These are phyloP conservation scores for Argyrosomus regius DNA, from an alignment of 2,797 vertebrate species.

Conservation along the genomic window DNA sequence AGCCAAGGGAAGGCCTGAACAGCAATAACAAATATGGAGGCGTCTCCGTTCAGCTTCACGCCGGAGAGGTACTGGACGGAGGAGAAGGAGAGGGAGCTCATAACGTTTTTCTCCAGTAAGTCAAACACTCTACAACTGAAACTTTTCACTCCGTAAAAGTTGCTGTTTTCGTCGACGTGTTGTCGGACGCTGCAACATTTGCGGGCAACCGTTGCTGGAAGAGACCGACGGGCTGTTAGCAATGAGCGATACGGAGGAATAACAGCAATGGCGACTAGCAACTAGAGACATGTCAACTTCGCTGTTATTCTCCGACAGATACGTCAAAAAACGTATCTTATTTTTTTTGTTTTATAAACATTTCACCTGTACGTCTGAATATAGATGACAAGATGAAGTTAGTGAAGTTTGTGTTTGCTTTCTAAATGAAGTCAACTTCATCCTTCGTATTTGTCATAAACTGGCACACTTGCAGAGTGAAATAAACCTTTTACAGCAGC, in stretches of 20 bases:
- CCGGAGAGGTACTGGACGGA: constrained; percentile 70
- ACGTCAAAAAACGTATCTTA: fast-evolving
- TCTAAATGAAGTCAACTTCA: background rate
- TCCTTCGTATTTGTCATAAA: background rate
- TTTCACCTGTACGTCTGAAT: background rate
- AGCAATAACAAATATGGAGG: constrained; percentile 69
- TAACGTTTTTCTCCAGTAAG: constrained; percentile 72
- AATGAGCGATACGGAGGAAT: constrained; percentile 32
- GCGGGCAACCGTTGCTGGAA: constrained; percentile 69
- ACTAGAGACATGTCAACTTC: constrained; percentile 34
- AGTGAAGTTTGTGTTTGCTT: background rate
- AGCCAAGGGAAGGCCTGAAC: constrained; percentile 7
- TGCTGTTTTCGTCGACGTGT: background rate
- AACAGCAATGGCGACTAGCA: constrained; percentile 65
- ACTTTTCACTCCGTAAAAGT: background rate
- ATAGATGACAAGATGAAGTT: background rate
- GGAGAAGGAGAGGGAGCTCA: constrained; percentile 71
- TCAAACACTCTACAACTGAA: background rate
- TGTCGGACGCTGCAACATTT: constrained; percentile 34
- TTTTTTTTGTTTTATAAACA: no score
- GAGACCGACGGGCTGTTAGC: constrained; percentile 16
- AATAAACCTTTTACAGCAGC: no score
- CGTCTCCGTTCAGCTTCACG: constrained; percentile 31
- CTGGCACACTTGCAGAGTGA: no score
- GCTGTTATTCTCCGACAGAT: background rate